Evolutionary conservation across 2,797 vertebrate species (phyloP), one percentile per base, ranked within the genome.

Genomic region (Fistularia tabacaria): DNA sequence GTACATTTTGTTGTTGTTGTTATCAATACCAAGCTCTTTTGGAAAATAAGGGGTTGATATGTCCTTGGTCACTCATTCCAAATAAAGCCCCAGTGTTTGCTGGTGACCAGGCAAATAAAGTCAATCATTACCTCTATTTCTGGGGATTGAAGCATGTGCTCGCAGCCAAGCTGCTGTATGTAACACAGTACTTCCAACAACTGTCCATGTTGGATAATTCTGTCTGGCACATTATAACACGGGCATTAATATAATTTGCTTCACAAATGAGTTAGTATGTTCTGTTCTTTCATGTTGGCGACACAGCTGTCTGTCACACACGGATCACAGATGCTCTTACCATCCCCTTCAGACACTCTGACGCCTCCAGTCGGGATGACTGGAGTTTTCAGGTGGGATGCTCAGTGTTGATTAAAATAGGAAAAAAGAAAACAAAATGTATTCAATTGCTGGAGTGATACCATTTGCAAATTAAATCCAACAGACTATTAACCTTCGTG

Each of bases 51-150:
- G 10, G 58, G 44, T 14, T 1, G 11, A 37, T 63, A 0, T 9
- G 36, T 39, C 15, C 10, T 41, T 7, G 8, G 43, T 57, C 37
- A 7, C 58, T 42, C 9, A n/a, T 51, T 37, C 7, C 8, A 42
- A 12, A 39, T 14, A 15, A 49, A 9, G 48, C 1, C 7, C 3
- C 6, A n/a, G 52, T 41, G 3, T 44, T 45, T 59, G 42, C 61
- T n/a, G 36, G 46, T 53, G 43, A 53, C 51, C 13, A 6, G 70
- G 46, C 43, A 58, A 57, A 76, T 56, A 36, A 45, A 61, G 45
- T 61, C 12, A 68, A 65, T 73, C 50, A 75, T 73, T 83, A 72
- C 76, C 66, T 25, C 13, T 36, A 40, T 54, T 41, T 57, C 55
- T 57, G 41, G 9, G 39, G 11, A 46, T 55, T 51, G 52, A 43